These are phyloP conservation scores for Tragelaphus buxtoni DNA, from an alignment of 2,113 vertebrate genomes.

Conservation along the genomic window DNA sequence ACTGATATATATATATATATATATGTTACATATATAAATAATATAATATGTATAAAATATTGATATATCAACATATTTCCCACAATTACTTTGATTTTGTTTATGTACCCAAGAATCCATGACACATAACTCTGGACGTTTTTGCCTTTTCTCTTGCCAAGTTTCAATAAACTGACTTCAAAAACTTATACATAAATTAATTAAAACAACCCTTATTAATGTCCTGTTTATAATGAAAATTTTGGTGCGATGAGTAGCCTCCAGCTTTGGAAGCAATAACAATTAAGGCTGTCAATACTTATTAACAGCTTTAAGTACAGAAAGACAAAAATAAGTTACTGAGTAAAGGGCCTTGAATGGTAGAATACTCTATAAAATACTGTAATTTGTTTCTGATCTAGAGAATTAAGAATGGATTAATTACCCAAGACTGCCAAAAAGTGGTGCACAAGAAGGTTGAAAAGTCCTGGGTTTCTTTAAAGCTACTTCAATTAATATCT, in stretches of 20 bases:
- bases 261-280: slow-evolving; percentile 64
- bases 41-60: background rate
- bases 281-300: slow-evolving; percentile 73
- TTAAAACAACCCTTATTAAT: slow-evolving; percentile 75
- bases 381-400: background rate
- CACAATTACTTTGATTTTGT: slow-evolving; percentile 41
- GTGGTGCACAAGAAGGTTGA: background rate
- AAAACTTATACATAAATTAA: slow-evolving; percentile 70
- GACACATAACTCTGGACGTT: slow-evolving; percentile 20
- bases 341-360: slow-evolving; percentile 51
- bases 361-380: background rate
- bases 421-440: background rate
- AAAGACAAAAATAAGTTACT: slow-evolving; percentile 47
- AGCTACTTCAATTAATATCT: background rate
- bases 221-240: slow-evolving; percentile 67
- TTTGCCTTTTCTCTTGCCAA: slow-evolving; percentile 28
- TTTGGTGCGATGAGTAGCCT: slow-evolving; percentile 70
- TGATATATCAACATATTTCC: background rate
- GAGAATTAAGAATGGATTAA: slow-evolving; percentile 33
- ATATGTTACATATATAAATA: too few species aligned
- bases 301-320: background rate
- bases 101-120: slow-evolving; percentile 28
- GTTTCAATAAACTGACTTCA: slow-evolving; percentile 58
- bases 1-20: too few species aligned
- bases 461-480: background rate